Conservation (phyloP, 2,113 vertebrate genomes). For the Ochotona curzoniae region DNA sequence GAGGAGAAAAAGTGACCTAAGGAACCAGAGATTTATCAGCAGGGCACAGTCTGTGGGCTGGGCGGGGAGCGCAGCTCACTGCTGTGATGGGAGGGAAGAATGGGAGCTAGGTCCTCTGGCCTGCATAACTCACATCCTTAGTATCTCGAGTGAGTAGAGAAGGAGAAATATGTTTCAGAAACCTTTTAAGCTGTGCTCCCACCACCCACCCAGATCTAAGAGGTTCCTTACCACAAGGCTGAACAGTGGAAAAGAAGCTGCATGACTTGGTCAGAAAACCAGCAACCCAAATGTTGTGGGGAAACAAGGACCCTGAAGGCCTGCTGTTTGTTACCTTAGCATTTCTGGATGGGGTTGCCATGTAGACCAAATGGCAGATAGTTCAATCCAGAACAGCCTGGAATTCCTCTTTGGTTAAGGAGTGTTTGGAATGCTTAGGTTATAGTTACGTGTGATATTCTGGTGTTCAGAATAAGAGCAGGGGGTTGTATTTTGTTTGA, state of each 20-base stretch:
- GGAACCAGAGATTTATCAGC: neutral
- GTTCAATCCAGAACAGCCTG: conserved; percentile 58
- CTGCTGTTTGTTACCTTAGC: neutral
- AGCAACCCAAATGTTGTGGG: neutral
- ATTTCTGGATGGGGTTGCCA: neutral
- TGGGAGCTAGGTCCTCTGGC: neutral
- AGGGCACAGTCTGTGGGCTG: neutral
- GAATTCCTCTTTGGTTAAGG: neutral
- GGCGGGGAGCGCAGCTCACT: neutral
- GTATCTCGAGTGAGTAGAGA: neutral
- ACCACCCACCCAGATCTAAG: conserved; percentile 30
- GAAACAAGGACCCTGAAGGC: neutral
- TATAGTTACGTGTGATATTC: conserved; percentile 28
- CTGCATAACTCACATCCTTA: neutral
- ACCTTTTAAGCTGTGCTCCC: neutral
- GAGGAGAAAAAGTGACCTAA: no score
- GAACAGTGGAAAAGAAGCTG: neutral
- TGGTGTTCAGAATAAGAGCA: neutral
- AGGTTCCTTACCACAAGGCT: neutral
- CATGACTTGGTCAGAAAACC: neutral
- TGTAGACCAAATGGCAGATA: conserved; percentile 2
- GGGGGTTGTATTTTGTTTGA: neutral
- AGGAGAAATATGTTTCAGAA: conserved; percentile 6
- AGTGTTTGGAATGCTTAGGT: conserved; percentile 1
- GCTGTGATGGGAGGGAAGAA: neutral